Conservation (phyloP, 2,888 invertebrate genomes). For the Altica lythri region DNA sequence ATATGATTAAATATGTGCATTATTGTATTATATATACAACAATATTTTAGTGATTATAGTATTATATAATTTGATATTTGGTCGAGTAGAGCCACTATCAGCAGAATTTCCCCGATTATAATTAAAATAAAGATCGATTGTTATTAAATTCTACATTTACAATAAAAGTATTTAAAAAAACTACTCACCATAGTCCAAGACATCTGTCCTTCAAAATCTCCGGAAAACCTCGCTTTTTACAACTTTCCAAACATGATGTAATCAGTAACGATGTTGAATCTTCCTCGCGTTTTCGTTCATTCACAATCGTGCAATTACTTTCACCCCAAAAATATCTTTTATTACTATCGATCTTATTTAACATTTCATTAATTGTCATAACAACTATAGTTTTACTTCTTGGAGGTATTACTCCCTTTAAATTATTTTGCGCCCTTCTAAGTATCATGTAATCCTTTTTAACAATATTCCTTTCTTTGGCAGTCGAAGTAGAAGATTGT, state of each 20-base stretch:
- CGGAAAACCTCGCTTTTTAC: conserved; percentile 62
- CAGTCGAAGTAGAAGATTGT: conserved; percentile 21
- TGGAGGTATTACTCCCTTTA: conserved; percentile 75
- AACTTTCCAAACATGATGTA: conserved; percentile 54
- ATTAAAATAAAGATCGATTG: too few relatives aligned
- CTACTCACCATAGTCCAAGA: conserved; percentile 74
- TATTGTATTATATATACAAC: too few relatives aligned
- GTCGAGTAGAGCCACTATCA: too few relatives aligned
- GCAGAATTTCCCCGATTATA: too few relatives aligned
- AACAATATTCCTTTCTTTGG: conserved; percentile 43
- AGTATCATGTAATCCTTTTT: conserved; percentile 55
- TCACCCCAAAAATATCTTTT: conserved; percentile 48
- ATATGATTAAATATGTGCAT: too few relatives aligned
- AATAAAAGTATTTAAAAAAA: conserved; percentile 7
- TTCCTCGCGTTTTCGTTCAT: conserved; percentile 3
- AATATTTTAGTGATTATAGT: too few relatives aligned
- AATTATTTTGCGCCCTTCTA: conserved; percentile 61
- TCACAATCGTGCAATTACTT: conserved; percentile 21
- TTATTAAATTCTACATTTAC: background rate
- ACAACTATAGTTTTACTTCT: conserved; percentile 74
- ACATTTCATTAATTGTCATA: conserved; percentile 68
- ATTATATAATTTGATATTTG: too few relatives aligned
- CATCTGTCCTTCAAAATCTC: conserved; percentile 65
- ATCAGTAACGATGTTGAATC: conserved; percentile 47
- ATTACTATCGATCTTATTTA: conserved; percentile 56